Evolutionary conservation across 2,888 invertebrate species (phyloP), one percentile per base, ranked within the genome.

Genomic region (Hylaea fasciaria): DNA sequence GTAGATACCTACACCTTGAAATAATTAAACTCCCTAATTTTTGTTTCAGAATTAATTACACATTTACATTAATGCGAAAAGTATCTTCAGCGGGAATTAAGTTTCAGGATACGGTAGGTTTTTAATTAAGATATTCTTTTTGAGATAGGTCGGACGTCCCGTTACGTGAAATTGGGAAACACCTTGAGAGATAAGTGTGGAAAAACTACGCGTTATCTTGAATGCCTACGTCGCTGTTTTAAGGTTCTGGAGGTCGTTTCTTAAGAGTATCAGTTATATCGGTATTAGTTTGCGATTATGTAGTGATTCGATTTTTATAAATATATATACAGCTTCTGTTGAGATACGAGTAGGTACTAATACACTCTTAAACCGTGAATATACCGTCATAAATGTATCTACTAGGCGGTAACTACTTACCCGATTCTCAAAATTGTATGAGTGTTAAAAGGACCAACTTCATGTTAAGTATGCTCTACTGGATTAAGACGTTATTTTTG

Each of bases 11-110:
- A 56, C 56, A 63, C 62, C 60, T 61, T 39, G 40, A 65, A 64
- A 65, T 62, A 64, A 68, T 65, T 64, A 65, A 64, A 54, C 57
- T 52, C 37, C 58, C 62, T 46, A 70, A 65, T 70, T 65, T 68
- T 66, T 63, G 65, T 68, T 68, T 48, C 56, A 14, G 61, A 68
- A 68, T 68, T 68, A 70, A 70, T 70, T 68, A 68, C 66, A 61
- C 68, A 70, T 70, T 70, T 60, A 66, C 68, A 66, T 68, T 70
- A 70, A 70, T 62, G 70, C 59, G 63, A 57, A 70, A 70, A 68
- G 65, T 68, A 68, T 68, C 68, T 56, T 58, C 22, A 46, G 64
- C 53, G 66, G 64, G 60, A 68, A 68, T 66, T 66, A 66, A 66
- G 68, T 70, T 69, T 57, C 54, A 11, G 55, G 52, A 62, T 60